Conservation (phyloP, 2,888 invertebrate species). For the Melanostoma mellinum region DNA sequence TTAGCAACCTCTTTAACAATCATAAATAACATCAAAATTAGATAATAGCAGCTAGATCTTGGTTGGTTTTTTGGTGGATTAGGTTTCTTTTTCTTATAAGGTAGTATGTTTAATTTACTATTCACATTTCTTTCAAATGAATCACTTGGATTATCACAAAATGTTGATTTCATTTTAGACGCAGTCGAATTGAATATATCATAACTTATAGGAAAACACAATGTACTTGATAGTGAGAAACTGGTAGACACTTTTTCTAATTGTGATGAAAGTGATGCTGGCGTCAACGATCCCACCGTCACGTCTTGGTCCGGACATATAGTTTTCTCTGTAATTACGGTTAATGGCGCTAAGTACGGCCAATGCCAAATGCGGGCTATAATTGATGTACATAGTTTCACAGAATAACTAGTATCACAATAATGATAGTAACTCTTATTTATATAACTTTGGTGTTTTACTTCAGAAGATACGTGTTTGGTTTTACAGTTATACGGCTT, state of each 20-base stretch:
- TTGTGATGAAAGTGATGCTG: constrained; percentile 1
- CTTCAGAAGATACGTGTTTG: constrained; percentile 34
- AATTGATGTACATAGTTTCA: constrained; percentile 35
- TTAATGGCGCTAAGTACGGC: not conserved
- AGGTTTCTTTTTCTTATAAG: constrained; percentile 29
- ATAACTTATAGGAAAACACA: constrained; percentile 2
- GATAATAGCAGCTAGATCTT: constrained; percentile 20
- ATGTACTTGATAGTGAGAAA: constrained; percentile 14
- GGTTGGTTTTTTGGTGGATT: constrained; percentile 2
- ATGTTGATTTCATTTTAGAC: constrained; percentile 21
- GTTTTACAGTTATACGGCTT: constrained; percentile 54
- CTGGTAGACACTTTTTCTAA: not conserved
- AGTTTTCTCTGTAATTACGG: not conserved
- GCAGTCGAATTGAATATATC: constrained; percentile 20
- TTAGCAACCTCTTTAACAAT: constrained; percentile 37
- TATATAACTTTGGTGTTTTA: not conserved
- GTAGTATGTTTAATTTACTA: constrained; percentile 39
- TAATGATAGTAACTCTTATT: constrained; percentile 25
- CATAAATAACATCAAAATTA: constrained; percentile 52
- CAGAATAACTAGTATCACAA: constrained; percentile 31
- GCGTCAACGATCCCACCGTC: not conserved
- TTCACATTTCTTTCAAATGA: constrained; percentile 35
- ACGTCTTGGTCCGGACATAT: not conserved
- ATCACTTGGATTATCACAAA: constrained; percentile 54
- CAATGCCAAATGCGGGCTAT: constrained; percentile 33